Evolutionary conservation across 2,113 vertebrate species (phyloP).

Genomic region (Origma solitaria): DNA sequence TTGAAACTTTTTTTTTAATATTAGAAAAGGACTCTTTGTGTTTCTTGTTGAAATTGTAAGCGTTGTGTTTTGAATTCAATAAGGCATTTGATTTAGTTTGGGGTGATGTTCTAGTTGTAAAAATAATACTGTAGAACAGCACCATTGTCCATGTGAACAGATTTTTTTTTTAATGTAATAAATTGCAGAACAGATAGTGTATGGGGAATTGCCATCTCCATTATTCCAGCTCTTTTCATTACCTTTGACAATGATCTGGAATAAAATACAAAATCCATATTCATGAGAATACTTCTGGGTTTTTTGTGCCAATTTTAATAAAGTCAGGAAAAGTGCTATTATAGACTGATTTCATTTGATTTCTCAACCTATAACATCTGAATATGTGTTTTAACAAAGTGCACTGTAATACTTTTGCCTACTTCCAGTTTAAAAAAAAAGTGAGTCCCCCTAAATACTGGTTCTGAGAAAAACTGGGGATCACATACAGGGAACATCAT

Average conservation of each 20-base stretch:
- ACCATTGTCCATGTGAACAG: neutral
- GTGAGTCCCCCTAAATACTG: neutral
- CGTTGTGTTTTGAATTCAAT: neutral
- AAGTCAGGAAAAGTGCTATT: neutral
- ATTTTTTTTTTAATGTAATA: neutral
- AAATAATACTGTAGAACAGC: neutral
- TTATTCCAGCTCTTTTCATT: neutral
- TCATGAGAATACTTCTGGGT: neutral
- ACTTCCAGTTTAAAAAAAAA: neutral
- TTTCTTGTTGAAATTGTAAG: neutral
- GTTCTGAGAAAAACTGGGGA: neutral
- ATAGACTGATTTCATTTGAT: neutral
- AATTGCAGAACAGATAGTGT: neutral
- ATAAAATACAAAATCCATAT: constrained; percentile 7
- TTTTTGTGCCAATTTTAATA: neutral
- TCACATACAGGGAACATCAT: neutral
- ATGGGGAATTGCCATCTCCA: neutral
- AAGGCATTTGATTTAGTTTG: neutral
- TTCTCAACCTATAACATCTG: neutral
- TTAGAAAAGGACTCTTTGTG: neutral
- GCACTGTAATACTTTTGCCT: neutral
- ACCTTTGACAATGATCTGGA: neutral
- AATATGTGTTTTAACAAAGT: neutral
- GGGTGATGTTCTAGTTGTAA: neutral
- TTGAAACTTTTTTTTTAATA: neutral